phyloP scores from a whole-genome alignment of 2,888 invertebrate species.

The Poecilus cupreus region DNA sequence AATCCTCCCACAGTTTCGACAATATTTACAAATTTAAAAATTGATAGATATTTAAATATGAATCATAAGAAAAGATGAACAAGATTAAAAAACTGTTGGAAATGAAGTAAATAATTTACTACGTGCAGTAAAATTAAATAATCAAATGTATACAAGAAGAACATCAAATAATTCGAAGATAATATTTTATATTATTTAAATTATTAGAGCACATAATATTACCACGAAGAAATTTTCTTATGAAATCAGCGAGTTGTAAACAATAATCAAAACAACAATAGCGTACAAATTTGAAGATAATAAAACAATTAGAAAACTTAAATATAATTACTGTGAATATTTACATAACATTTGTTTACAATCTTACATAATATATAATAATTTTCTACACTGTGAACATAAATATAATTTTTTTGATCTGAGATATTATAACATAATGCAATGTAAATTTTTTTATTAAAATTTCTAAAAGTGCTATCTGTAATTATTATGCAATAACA shows the following conservation, averaged over 20 bases:
- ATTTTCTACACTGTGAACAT: not conserved
- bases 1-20: too few species aligned
- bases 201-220: conserved; percentile 3
- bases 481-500: too few species aligned
- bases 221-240: not conserved
- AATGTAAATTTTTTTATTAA: too few species aligned
- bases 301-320: not conserved
- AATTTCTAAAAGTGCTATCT: too few species aligned
- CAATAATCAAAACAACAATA: not conserved
- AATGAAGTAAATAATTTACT: too few species aligned
- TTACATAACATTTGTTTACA: not conserved
- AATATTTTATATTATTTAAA: not conserved
- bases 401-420: not conserved
- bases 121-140: too few species aligned
- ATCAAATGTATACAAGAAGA: too few species aligned
- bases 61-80: too few species aligned
- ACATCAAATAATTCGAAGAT: not conserved
- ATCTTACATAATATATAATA: not conserved
- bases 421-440: too few species aligned
- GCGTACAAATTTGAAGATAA: not conserved
- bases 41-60: too few species aligned
- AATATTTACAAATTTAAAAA: too few species aligned
- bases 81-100: too few species aligned
- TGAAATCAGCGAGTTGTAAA: not conserved
- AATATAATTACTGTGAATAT: not conserved